Conservation (phyloP, 2,888 invertebrate species). For the Agrilus mali region DNA sequence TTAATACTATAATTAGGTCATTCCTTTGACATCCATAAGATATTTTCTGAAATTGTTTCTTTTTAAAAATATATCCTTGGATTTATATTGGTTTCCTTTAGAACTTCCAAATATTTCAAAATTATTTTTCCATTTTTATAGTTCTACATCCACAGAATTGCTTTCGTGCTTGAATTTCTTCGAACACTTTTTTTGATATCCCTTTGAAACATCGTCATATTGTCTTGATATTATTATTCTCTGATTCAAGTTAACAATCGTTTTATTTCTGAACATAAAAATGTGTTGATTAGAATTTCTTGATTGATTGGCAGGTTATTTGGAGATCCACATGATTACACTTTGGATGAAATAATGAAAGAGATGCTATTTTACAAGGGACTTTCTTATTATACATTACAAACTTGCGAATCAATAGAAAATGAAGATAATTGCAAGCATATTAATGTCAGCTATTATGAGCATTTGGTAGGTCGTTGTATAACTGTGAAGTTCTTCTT, state of each 20-base stretch:
- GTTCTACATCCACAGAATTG: no score
- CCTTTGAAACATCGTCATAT: slow-evolving; percentile 7
- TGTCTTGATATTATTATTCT: no score
- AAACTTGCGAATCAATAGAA: slow-evolving; percentile 42
- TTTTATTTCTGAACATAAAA: slow-evolving; percentile 7
- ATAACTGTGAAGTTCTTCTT: background rate
- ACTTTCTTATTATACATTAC: slow-evolving; percentile 49
- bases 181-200: slow-evolving; percentile 20
- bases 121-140: background rate
- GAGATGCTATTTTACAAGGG: slow-evolving; percentile 60
- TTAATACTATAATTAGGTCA: no score
- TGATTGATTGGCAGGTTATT: slow-evolving; percentile 39
- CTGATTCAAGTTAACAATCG: no score
- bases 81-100: no score
- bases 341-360: slow-evolving; percentile 55
- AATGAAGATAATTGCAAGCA: slow-evolving; percentile 25
- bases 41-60: no score
- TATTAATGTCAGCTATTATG: slow-evolving; percentile 16
- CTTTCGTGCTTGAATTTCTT: no score
- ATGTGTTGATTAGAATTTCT: background rate
- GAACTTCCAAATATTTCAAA: background rate
- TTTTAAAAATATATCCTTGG: no score
- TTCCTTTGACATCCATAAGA: no score
- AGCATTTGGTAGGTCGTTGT: slow-evolving; percentile 8
- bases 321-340: slow-evolving; percentile 52